Conservation (phyloP, 1,140 invertebrate genomes). For the Antheraea pernyi region DNA sequence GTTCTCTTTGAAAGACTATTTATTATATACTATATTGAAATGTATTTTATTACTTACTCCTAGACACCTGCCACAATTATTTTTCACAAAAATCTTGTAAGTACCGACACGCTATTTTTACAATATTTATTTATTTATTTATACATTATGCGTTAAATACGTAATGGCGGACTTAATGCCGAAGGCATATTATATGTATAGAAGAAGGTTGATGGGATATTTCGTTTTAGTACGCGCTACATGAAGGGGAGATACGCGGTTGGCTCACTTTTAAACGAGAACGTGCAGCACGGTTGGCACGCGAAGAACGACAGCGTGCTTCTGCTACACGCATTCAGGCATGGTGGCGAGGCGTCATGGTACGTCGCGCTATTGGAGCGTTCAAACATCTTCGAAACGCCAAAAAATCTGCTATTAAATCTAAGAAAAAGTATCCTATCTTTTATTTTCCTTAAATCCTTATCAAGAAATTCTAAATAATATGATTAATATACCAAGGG, state of each 20-base stretch:
- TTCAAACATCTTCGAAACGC: constrained; percentile 79
- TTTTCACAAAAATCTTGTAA: too few species aligned
- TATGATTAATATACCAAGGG: too few species aligned
- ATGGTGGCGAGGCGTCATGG: constrained; percentile 86
- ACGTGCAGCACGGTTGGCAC: constrained; percentile 51
- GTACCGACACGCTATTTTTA: too few species aligned
- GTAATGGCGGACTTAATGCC: too few species aligned
- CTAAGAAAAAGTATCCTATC: constrained; percentile 47
- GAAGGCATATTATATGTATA: neutral
- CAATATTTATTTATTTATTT: too few species aligned
- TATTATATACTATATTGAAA: too few species aligned
- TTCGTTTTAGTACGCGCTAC: constrained; percentile 54
- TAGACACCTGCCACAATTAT: too few species aligned
- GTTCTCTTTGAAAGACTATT: too few species aligned
- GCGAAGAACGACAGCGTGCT: constrained; percentile 43
- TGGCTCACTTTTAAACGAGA: constrained; percentile 71
- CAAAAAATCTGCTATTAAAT: constrained; percentile 56
- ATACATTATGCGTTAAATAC: too few species aligned
- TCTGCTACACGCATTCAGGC: constrained; percentile 81
- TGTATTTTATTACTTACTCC: too few species aligned
- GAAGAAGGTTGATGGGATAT: constrained; percentile 1
- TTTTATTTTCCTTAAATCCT: neutral
- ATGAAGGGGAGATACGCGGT: constrained; percentile 65
- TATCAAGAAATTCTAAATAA: too few species aligned
- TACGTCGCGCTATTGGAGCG: constrained; percentile 81